Evolutionary conservation across 2,888 invertebrate genomes (phyloP).

Genomic region (Melanchra persicariae): DNA sequence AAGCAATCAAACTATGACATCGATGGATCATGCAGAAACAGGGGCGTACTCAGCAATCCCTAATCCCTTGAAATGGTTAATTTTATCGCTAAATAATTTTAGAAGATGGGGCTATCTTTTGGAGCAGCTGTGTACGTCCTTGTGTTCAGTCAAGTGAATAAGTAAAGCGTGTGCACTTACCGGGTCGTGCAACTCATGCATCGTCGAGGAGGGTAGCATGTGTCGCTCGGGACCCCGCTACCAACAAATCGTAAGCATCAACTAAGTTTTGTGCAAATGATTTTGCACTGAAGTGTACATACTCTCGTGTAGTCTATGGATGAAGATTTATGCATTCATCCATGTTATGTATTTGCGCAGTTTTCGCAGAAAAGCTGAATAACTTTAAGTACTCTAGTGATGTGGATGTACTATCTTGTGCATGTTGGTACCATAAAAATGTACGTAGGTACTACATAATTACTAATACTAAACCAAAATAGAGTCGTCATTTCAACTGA

Average conservation of each 20-base stretch:
- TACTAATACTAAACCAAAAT: slow-evolving; percentile 9
- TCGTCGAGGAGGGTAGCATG: slow-evolving; percentile 90
- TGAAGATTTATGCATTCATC: slow-evolving; percentile 22
- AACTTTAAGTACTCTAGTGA: slow-evolving; percentile 17
- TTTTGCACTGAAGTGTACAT: slow-evolving; percentile 56
- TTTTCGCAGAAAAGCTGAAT: slow-evolving; percentile 16
- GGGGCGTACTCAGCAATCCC: slow-evolving; percentile 65
- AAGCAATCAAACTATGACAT: slow-evolving; percentile 78
- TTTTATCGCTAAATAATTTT: slow-evolving; percentile 3
- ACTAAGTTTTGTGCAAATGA: slow-evolving; percentile 63
- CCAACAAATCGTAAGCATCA: slow-evolving; percentile 83
- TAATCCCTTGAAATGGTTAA: slow-evolving; percentile 29
- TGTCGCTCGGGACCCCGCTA: slow-evolving; percentile 90
- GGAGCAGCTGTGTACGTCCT: slow-evolving; percentile 67
- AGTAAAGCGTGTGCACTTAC: slow-evolving; percentile 86
- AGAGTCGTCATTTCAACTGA: background rate
- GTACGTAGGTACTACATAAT: background rate
- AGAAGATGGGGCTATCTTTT: slow-evolving; percentile 15
- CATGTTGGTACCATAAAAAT: slow-evolving; percentile 5
- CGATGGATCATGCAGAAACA: slow-evolving; percentile 74
- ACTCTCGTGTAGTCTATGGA: slow-evolving; percentile 22
- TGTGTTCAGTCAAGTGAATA: slow-evolving; percentile 54
- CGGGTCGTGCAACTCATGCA: slow-evolving; percentile 91
- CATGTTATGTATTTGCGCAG: slow-evolving; percentile 3
- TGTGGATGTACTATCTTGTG: slow-evolving; percentile 13